Evolutionary conservation across 2,888 invertebrate genomes (phyloP), one percentile per base, ranked within the genome.

Genomic region (Rhagonycha lutea): DNA sequence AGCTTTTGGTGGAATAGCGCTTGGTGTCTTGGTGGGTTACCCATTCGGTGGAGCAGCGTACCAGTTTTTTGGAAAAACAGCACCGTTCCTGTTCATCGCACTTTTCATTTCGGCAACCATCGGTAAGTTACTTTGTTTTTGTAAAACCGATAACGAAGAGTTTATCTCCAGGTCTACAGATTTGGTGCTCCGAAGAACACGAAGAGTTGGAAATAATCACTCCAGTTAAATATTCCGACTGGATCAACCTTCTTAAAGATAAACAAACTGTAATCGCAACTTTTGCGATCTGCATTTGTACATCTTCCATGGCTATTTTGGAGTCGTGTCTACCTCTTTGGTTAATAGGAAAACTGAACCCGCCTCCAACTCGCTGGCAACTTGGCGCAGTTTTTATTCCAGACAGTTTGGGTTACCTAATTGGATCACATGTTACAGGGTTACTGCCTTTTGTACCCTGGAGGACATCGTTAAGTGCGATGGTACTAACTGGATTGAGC

Each of bases 301-400:
- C 96, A 0, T 93, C 94, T 12, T 92, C 95, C 0, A 94, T 96
- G 92, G 94, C 96, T 0, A 92, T 95, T 79, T 86, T 96, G 79
- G 96, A 96, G 84, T 94, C 96, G 0, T 95, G 95, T 77, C 89
- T 96, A 14, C 96, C 96, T 0, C 91, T 95, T 82, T 96, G 96
- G 95, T 87, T 96, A 61, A 91, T 94, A 85, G 90, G 90, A 12
- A 91, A 90, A 73, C 89, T 94, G 79, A 89, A 92, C 80, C 92
- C 93, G 1, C 85, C 91, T 88, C 92, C 93, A 0, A 84, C 92
- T 87, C 91, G 90, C 83, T 94, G 94, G 94, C 93, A 94, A 84
- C 86, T 94, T 83, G 96, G 96, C 3, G 92, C 94, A 0, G 94
- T 95, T 5, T 96, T 96, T 83, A 92, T 96, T 78, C 96, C 96